These are phyloP conservation scores for Ginglymostoma cirratum DNA, from an alignment of 2,113 vertebrate genomes.

Conservation along the genomic window DNA sequence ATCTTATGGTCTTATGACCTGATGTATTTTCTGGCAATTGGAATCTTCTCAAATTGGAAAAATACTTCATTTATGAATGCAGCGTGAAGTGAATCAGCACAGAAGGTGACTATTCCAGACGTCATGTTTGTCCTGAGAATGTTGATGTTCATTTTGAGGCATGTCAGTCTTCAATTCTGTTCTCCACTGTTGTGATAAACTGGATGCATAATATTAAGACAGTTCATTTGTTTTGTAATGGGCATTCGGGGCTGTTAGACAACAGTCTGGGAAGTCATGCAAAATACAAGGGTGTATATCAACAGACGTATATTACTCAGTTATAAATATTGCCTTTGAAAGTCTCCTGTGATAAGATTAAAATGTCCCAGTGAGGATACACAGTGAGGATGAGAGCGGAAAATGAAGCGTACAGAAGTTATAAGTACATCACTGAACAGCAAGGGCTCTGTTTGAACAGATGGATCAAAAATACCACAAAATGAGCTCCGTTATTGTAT, in stretches of 20 bases:
- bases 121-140: neutral
- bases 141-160: neutral
- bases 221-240: neutral
- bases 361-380: neutral
- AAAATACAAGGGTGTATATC: neutral
- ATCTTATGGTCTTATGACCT: neutral
- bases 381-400: neutral
- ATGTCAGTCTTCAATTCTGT: neutral
- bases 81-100: neutral
- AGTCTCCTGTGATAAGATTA: neutral
- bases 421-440: neutral
- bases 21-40: neutral
- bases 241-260: neutral
- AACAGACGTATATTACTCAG: neutral
- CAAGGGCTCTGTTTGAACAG: too few species aligned
- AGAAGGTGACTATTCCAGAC: neutral
- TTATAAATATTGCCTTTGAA: neutral
- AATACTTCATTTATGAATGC: neutral
- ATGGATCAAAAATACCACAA: too few species aligned
- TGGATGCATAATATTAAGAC: neutral
- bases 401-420: neutral
- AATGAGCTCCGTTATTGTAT: neutral
- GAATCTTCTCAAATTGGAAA: neutral
- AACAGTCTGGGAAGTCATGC: neutral
- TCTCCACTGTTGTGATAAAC: neutral